These are phyloP conservation scores for Margaritifera margaritifera DNA, from an alignment of 2,888 invertebrate genomes.

Conservation along the genomic window DNA sequence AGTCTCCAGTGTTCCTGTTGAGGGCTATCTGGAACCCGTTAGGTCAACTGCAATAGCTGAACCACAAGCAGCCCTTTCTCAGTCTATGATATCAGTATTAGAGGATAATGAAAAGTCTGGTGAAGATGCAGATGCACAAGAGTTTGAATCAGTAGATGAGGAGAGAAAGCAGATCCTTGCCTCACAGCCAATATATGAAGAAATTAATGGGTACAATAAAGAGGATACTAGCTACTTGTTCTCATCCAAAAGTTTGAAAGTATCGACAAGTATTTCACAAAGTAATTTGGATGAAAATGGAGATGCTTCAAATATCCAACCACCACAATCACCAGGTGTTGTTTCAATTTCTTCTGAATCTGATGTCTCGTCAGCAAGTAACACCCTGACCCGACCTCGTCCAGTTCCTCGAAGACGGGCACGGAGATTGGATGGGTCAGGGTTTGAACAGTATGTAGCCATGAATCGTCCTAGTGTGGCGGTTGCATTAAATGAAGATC, in stretches of 20 bases:
- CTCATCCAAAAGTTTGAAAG: not conserved
- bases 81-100: constrained; percentile 11
- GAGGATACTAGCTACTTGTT: constrained; percentile 10
- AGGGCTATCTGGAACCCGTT: constrained; percentile 63
- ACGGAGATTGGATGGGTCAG: constrained; percentile 43
- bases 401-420: constrained; percentile 59
- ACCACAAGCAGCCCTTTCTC: constrained; percentile 12
- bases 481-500: constrained; percentile 54
- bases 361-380: constrained; percentile 47
- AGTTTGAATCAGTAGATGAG: constrained; percentile 30
- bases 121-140: constrained; percentile 9
- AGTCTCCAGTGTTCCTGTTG: constrained; percentile 39
- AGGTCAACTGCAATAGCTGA: constrained; percentile 21
- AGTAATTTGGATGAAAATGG: constrained; percentile 9
- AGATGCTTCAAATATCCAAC: constrained; percentile 24
- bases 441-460: constrained; percentile 63
- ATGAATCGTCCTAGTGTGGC: constrained; percentile 63
- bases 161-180: constrained; percentile 52
- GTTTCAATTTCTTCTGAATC: constrained; percentile 47
- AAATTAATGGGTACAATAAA: constrained; percentile 56
- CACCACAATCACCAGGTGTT: constrained; percentile 34
- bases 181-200: constrained; percentile 65
- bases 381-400: constrained; percentile 56
- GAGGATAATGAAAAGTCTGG: constrained; percentile 7
- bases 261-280: constrained; percentile 5